phyloP scores from a whole-genome alignment of 2,888 invertebrate genomes.

The Busseola fusca region DNA sequence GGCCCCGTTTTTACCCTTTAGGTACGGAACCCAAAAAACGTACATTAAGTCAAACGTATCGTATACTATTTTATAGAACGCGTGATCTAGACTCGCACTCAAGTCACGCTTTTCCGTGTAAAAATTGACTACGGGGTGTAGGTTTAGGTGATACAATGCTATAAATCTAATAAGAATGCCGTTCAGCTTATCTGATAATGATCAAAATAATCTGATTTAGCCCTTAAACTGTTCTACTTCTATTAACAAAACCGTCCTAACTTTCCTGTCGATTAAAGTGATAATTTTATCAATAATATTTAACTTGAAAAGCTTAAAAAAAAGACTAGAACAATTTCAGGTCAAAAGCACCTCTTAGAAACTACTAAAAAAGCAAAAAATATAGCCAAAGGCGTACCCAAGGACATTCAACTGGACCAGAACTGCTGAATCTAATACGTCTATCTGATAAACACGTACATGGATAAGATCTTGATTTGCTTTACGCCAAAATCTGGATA shows the following conservation, averaged over 20 bases:
- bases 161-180: background rate
- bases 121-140: background rate
- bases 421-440: background rate
- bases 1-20: too few species aligned
- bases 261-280: background rate
- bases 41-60: too few species aligned
- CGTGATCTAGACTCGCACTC: too few species aligned
- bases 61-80: too few species aligned
- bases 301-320: constrained; percentile 1
- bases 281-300: background rate
- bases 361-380: constrained; percentile 27
- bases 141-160: background rate
- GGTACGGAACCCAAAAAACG: too few species aligned
- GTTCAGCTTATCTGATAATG: background rate
- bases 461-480: background rate
- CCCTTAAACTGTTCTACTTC: too few species aligned
- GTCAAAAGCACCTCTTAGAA: constrained; percentile 44
- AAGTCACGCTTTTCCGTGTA: background rate
- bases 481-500: background rate
- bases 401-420: background rate
- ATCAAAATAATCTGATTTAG: background rate
- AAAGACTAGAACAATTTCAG: constrained; percentile 67
- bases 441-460: background rate
- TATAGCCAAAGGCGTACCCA: background rate
- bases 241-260: background rate